Evolutionary conservation across 2,113 vertebrate species (phyloP).

Genomic region (Thunnus thynnus): DNA sequence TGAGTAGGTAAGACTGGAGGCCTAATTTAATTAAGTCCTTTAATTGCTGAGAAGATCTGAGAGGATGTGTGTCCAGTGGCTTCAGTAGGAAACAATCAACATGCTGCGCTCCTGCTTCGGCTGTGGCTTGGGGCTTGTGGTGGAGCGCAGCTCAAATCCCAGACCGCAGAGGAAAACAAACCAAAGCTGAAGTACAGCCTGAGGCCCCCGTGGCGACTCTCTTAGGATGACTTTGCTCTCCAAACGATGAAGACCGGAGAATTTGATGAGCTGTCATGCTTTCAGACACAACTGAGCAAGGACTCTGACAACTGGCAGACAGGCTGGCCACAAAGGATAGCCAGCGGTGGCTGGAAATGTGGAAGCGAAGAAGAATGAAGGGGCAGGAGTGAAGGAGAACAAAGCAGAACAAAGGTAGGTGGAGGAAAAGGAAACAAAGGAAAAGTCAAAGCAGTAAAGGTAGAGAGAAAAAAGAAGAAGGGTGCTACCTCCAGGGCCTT

Average conservation of each 20-base stretch:
- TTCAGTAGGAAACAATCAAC: constrained; percentile 33
- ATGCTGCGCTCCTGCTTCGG: constrained; percentile 1
- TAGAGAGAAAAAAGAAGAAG: neutral
- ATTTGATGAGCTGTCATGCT: constrained; percentile 67
- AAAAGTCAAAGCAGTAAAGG: neutral
- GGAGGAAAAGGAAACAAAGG: constrained; percentile 1
- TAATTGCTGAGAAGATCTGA: constrained; percentile 64
- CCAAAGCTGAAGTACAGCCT: constrained; percentile 34
- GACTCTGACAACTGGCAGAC: constrained; percentile 53
- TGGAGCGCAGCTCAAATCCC: constrained; percentile 44
- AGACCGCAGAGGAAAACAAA: constrained; percentile 60
- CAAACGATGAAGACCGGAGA: constrained; percentile 39
- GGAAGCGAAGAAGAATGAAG: constrained; percentile 7
- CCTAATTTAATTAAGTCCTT: constrained; percentile 57
- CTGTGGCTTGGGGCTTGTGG: constrained; percentile 38
- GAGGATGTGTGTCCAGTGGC: constrained; percentile 43
- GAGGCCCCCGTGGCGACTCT: constrained; percentile 27
- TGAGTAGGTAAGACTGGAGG: constrained; percentile 25
- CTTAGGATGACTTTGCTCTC: constrained; percentile 61
- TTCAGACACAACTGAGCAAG: constrained; percentile 49
- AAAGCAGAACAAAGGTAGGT: constrained; percentile 11
- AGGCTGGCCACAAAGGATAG: constrained; percentile 52
- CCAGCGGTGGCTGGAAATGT: constrained; percentile 22
- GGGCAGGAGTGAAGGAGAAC: constrained; percentile 1
- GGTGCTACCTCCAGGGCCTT: constrained; percentile 90